Conservation (phyloP, 1,140 invertebrate species). For the Ptiloglossa arizonensis region DNA sequence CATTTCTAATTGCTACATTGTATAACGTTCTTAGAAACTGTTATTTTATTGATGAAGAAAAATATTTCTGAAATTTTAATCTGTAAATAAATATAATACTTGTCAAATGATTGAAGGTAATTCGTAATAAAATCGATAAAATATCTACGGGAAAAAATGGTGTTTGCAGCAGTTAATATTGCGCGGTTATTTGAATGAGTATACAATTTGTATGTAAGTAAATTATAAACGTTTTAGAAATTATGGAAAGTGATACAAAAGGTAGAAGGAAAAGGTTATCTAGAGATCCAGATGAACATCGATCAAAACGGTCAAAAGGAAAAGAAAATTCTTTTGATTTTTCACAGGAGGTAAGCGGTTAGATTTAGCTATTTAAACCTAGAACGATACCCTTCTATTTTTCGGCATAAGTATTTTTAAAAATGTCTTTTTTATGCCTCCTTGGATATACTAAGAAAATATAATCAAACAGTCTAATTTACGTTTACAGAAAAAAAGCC, state of each 20-base stretch:
- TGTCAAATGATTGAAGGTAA: neutral
- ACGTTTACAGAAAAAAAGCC: too few species aligned
- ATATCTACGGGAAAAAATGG: neutral
- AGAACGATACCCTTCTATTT: too few species aligned
- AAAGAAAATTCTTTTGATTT: neutral
- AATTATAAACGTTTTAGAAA: neutral
- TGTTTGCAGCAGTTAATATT: neutral
- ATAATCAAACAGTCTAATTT: too few species aligned
- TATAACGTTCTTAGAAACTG: neutral
- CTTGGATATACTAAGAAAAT: too few species aligned
- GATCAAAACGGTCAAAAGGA: constrained; percentile 9
- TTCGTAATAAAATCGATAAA: neutral
- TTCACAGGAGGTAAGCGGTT: constrained; percentile 26
- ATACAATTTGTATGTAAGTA: neutral
- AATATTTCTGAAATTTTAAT: neutral
- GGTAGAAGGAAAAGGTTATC: constrained; percentile 5
- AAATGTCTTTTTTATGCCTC: too few species aligned
- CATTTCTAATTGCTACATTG: neutral
- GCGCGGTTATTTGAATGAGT: constrained; percentile 10
- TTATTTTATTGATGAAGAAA: neutral
- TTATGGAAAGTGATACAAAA: constrained; percentile 19
- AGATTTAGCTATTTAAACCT: neutral
- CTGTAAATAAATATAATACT: neutral
- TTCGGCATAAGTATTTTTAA: neutral
- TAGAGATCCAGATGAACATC: neutral